Evolutionary conservation across 2,113 vertebrate species (phyloP), one percentile per base, ranked within the genome.

Genomic region (Casuarius casuarius): DNA sequence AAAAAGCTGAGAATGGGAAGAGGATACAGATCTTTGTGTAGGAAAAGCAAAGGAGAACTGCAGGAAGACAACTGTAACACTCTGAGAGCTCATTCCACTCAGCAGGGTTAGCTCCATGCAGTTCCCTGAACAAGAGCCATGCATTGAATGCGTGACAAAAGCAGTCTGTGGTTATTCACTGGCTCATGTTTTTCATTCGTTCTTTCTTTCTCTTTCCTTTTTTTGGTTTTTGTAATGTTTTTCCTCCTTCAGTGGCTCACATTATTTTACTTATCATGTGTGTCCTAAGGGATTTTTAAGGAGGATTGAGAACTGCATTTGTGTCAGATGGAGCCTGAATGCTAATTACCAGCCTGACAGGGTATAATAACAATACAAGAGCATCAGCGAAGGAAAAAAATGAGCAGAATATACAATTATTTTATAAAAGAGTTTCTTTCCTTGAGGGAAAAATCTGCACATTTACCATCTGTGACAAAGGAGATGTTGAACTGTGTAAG

Each of bases 401-500:
- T 54, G 71, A 97, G 83, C 70, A 96, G 96, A 98, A 97, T 97
- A 95, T 97, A 90, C 97, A 97, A 96, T 98, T 98, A 97, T 97
- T 97, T 98, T 96, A 96, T 97, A 97, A 97, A 98, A 97, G 86
- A 73, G 44, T 97, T 98, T 97, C 81, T 96, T 96, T 97, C 95
- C 97, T 97, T 96, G 87, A 93, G 95, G 96, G 94, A 95, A 92
- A 98, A 97, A 97, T 97, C 92, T 95, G 91, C 90, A 94, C 95
- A 95, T 97, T 98, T 98, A 90, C 96, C 95, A 97, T 98, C 97
- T 97, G 96, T 78, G 91, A 96, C 94, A 97, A 97, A 97, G 91
- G 84, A 96, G 91, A 96, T 97, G 92, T 92, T 98, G 95, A 93
- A 93, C 86, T 94, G 78, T 63, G 1, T 96, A 97, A 98, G 94